phyloP scores from a whole-genome alignment of 2,888 invertebrate genomes.

The Biston betularia region DNA sequence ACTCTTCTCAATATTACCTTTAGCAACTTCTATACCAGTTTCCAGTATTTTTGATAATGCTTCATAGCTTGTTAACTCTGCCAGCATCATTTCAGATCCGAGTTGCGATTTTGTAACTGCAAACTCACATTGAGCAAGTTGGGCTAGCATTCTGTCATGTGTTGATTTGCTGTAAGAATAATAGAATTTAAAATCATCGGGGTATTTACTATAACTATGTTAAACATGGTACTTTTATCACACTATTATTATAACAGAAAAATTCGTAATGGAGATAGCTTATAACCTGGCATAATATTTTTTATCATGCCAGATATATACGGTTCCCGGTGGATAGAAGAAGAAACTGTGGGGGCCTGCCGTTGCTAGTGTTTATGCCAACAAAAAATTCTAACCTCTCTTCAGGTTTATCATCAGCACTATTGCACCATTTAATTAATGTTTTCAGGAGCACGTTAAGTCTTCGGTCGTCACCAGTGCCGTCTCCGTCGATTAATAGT shows the following conservation, averaged over 20 bases:
- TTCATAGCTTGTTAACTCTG: slow-evolving; percentile 94
- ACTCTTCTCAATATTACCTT: slow-evolving; percentile 92
- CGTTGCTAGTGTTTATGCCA: no score
- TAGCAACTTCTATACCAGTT: slow-evolving; percentile 92
- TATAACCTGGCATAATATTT: no score
- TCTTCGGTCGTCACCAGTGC: slow-evolving; percentile 97
- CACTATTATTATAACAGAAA: not conserved
- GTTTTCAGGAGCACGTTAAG: slow-evolving; percentile 94
- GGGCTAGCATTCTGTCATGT: slow-evolving; percentile 93
- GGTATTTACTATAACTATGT: not conserved
- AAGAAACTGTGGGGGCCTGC: no score
- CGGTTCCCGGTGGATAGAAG: no score
- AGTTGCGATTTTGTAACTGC: slow-evolving; percentile 93
- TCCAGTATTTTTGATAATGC: slow-evolving; percentile 91
- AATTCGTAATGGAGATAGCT: no score
- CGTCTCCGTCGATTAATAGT: slow-evolving; percentile 98
- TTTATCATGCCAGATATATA: not conserved
- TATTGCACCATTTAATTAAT: slow-evolving; percentile 92
- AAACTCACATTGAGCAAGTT: slow-evolving; percentile 95
- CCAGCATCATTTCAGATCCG: slow-evolving; percentile 93
- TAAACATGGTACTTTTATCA: not conserved
- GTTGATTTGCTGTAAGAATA: slow-evolving; percentile 86
- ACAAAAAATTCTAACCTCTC: slow-evolving; percentile 84
- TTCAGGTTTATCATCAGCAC: slow-evolving; percentile 87
- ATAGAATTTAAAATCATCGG: not conserved